phyloP scores from a whole-genome alignment of 2,888 invertebrate species.

The Andrena praecox region DNA sequence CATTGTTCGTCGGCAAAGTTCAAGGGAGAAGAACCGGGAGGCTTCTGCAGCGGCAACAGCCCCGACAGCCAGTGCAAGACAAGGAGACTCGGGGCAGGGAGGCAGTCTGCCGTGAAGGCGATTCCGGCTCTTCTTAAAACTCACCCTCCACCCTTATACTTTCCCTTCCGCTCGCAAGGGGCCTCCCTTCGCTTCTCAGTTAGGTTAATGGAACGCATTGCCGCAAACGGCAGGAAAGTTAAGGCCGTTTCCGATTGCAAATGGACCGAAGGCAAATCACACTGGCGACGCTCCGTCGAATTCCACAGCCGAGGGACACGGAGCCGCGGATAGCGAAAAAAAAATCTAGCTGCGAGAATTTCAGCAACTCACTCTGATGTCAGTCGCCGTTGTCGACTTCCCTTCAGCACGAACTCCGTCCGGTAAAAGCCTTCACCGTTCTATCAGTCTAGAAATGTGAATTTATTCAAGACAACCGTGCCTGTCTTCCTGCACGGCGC shows the following conservation, averaged over 20 bases:
- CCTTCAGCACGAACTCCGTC: not conserved
- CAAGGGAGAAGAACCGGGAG: not conserved
- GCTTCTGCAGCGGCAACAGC: constrained; percentile 1
- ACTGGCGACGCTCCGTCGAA: constrained; percentile 60
- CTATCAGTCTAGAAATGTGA: no score
- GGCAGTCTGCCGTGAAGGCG: constrained; percentile 71
- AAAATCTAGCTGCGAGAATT: constrained; percentile 22
- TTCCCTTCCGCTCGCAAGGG: constrained; percentile 41
- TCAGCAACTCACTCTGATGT: not conserved
- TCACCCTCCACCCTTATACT: constrained; percentile 47
- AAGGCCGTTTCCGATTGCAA: constrained; percentile 76
- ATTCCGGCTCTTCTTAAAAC: constrained; percentile 70
- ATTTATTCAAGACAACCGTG: no score
- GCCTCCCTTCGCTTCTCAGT: constrained; percentile 43
- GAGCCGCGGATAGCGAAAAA: constrained; percentile 8
- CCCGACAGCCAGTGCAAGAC: constrained; percentile 24
- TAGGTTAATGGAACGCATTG: constrained; percentile 77
- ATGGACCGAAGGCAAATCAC: constrained; percentile 70
- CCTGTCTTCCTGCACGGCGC: no score
- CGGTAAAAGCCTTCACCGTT: no score
- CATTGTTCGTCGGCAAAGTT: constrained; percentile 41
- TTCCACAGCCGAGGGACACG: not conserved
- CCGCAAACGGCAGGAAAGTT: constrained; percentile 74
- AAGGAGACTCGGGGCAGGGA: constrained; percentile 45
- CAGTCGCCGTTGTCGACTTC: not conserved